These are phyloP conservation scores for Oncorhynchus masou DNA, from an alignment of 2,113 vertebrate species.

Conservation along the genomic window DNA sequence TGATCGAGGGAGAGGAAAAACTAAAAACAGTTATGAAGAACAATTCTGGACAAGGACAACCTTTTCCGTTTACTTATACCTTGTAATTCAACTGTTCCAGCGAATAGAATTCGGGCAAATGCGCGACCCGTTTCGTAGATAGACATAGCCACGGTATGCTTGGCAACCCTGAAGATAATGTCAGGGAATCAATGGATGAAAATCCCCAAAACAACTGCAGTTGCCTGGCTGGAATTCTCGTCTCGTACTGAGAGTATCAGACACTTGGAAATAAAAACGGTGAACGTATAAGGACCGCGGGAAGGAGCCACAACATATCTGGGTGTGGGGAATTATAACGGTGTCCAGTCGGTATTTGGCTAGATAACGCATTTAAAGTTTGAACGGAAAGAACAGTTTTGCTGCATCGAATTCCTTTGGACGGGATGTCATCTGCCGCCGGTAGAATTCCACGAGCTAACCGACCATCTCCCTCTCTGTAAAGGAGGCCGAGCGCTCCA, in stretches of 20 bases:
- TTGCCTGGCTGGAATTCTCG: slow-evolving; percentile 31
- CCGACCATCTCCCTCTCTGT: slow-evolving; percentile 39
- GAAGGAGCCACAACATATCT: slow-evolving; percentile 30
- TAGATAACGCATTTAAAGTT: slow-evolving; percentile 33
- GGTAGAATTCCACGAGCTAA: slow-evolving; percentile 58
- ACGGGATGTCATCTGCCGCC: slow-evolving; percentile 65
- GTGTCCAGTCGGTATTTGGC: slow-evolving; percentile 18
- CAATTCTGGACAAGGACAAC: slow-evolving; percentile 15
- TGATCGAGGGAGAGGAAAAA: slow-evolving; percentile 39
- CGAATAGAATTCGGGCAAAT: slow-evolving; percentile 21
- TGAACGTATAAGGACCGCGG: background rate
- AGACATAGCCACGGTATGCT: slow-evolving; percentile 15
- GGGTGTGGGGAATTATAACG: background rate
- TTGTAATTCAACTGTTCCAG: slow-evolving; percentile 3
- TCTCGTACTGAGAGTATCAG: slow-evolving; percentile 7
- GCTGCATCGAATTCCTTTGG: slow-evolving; percentile 64
- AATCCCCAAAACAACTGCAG: slow-evolving; percentile 50
- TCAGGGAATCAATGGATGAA: slow-evolving; percentile 58
- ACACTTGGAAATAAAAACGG: slow-evolving; percentile 13
- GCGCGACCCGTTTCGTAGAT: slow-evolving; percentile 22
- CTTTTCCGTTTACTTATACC: background rate
- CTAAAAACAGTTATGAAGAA: background rate
- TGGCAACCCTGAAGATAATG: slow-evolving; percentile 44
- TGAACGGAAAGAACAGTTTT: slow-evolving; percentile 30
- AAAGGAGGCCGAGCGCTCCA: slow-evolving; percentile 4